Evolutionary conservation across 2,113 vertebrate species (phyloP).

Genomic region (Zosterops borbonicus): DNA sequence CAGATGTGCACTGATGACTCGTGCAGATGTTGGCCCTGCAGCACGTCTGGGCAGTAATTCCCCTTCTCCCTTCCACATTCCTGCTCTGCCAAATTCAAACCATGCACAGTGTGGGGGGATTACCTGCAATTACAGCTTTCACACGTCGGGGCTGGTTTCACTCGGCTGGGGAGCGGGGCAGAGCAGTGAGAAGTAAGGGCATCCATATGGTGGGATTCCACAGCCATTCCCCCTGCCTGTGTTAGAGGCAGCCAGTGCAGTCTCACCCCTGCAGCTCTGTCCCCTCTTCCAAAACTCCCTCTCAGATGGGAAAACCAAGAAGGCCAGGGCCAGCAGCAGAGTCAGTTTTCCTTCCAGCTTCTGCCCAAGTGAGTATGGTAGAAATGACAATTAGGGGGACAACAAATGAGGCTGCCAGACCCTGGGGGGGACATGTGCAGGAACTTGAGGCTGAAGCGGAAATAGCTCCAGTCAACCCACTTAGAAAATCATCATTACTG

Average conservation of each 20-base stretch:
- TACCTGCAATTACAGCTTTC: slow-evolving; percentile 62
- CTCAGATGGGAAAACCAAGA: not conserved
- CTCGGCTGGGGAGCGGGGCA: not conserved
- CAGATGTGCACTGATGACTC: slow-evolving; percentile 59
- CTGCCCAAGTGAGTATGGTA: not conserved
- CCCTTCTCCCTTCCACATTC: slow-evolving; percentile 65
- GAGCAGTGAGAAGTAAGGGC: not conserved
- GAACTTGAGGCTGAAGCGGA: slow-evolving; percentile 79
- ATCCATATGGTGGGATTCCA: slow-evolving; percentile 29
- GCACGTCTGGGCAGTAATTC: slow-evolving; percentile 20
- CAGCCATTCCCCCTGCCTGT: not conserved
- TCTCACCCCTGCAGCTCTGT: not conserved
- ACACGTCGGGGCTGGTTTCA: not conserved
- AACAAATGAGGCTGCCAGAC: slow-evolving; percentile 35
- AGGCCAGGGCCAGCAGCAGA: not conserved
- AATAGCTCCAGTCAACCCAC: slow-evolving; percentile 76
- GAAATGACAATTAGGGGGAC: slow-evolving; percentile 54
- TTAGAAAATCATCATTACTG: slow-evolving; percentile 77
- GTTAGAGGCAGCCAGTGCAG: not conserved
- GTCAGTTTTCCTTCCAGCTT: not conserved
- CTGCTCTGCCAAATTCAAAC: slow-evolving; percentile 78
- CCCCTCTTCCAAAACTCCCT: not conserved
- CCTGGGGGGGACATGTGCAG: not conserved
- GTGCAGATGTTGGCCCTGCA: slow-evolving; percentile 57
- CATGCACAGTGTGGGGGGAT: slow-evolving; percentile 54